A percentile compares a stretch with the other conserved stretches of the same genome.
Evolutionary conservation across 2,113 vertebrate genomes (phyloP).

Genomic region (Lichenostomus cassidix): DNA sequence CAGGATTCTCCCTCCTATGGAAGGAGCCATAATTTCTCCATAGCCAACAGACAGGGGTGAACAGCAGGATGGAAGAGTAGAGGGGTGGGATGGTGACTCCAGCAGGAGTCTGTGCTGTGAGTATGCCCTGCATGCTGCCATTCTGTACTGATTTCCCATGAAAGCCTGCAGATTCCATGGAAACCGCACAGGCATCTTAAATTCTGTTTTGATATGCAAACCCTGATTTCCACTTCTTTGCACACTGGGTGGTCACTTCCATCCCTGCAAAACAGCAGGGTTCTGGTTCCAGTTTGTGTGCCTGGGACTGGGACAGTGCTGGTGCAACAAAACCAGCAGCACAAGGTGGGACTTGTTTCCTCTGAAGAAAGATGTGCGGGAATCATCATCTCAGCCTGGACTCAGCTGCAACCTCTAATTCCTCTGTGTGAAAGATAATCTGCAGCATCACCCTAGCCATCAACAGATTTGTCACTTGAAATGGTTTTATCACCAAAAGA

Average conservation of each 20-base stretch:
- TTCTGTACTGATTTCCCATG: not conserved
- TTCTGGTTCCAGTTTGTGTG: accelerated
- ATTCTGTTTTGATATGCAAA: not conserved
- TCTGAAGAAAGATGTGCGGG: not conserved
- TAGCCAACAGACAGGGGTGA: accelerated
- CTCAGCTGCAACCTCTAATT: not conserved
- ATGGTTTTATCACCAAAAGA: not conserved
- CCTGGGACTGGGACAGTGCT: accelerated
- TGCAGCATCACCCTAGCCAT: not conserved
- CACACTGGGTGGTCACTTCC: accelerated
- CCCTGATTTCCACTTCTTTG: not conserved
- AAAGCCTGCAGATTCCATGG: not conserved
- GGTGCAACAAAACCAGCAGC: not conserved
- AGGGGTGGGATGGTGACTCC: not conserved
- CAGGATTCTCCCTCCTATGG: not conserved
- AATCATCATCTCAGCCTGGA: not conserved
- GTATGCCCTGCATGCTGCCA: not conserved
- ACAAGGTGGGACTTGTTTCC: not conserved
- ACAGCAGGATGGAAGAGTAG: not conserved
- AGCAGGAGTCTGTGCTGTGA: not conserved
- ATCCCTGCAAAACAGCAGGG: not conserved
- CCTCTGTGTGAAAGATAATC: not conserved
- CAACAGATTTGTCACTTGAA: not conserved
- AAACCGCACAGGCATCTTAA: not conserved
- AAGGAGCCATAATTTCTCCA: not conserved